Base-by-base conservation (phyloP, 2,888 invertebrate genomes). In the Pheosia gnoma region DNA sequence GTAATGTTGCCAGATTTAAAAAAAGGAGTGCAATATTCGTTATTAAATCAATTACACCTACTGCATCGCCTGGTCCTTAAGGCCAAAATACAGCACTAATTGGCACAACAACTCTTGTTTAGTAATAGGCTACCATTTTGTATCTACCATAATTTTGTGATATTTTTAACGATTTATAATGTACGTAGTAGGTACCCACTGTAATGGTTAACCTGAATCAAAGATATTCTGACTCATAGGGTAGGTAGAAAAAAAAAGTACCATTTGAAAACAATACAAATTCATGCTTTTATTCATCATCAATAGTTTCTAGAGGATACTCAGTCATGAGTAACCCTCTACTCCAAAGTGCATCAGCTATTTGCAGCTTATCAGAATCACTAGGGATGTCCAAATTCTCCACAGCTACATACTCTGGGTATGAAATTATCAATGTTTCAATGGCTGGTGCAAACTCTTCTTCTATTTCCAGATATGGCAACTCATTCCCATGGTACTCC, bases 401-500 rank as follows among this genome's bases (percentile, higher is more conserved):
- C 0, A 98, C 95, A 38, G 94, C 86, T 0, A 96, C 89, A 93
- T 96, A 99, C 3, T 95, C 89, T 0, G 99, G 99, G 91, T 97
- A 99, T 0, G 94, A 83, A 45, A 92, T 93, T 60, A 98, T 95
- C 45, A 99, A 91, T 60, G 93, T 93, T 79, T 96, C 95, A 11
- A 98, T 92, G 0, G 95, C 96, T 3, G 95, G 95, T 0, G 96
- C 96, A 68, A 96, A 90, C 1, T 95, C 94, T 3, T 94, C 90
- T 10, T 96, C 95, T 65, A 99, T 95, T 83, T 97, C 97, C 66
- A 99, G 86, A 69, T 77, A 93, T 11, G 88, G 79, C 82, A 94
- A 96, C 45, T 98, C 98, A 82, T 95, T 96, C 47, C 96, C 97
- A 82, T 98, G 97, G 82, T 98, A 98, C 75, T 97, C 96, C 68